A percentile compares a stretch with the other conserved stretches of the same genome.
These are phyloP conservation scores for Phrynocephalus versicolor DNA, from an alignment of 2,113 vertebrate genomes.

Conservation along the genomic window DNA sequence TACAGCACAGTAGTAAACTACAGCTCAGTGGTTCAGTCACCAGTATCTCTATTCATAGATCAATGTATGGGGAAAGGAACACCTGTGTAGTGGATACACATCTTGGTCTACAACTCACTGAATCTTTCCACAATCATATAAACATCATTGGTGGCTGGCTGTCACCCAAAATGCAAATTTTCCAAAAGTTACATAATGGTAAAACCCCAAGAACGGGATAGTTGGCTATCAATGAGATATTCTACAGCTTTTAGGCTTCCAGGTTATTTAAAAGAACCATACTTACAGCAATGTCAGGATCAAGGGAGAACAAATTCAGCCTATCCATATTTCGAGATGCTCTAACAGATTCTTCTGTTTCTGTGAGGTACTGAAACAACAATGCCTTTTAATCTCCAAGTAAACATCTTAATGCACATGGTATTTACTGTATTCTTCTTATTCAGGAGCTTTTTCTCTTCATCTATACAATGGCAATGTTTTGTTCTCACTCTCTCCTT, in stretches of 20 bases:
- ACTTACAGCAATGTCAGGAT: constrained; percentile 92
- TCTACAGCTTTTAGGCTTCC: background rate
- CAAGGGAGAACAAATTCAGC: constrained; percentile 93
- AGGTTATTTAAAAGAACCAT: background rate
- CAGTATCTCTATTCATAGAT: too few species aligned
- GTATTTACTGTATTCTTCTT: background rate
- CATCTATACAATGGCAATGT: background rate
- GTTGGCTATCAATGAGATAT: background rate
- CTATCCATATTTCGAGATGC: constrained; percentile 84
- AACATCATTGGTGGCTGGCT: too few species aligned
- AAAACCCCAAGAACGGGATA: background rate
- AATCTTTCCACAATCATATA: too few species aligned
- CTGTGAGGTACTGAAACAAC: constrained; percentile 86
- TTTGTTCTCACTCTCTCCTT: background rate
- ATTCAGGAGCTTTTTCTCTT: background rate
- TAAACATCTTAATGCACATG: background rate
- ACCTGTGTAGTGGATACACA: too few species aligned
- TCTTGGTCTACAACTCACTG: too few species aligned
- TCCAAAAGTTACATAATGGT: background rate
- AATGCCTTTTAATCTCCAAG: constrained; percentile 45
- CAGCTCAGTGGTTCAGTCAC: too few species aligned
- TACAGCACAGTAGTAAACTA: too few species aligned
- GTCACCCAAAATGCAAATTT: background rate
- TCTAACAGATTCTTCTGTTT: constrained; percentile 91
- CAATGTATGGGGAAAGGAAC: too few species aligned